Base-by-base conservation (phyloP, 1,140 invertebrate genomes). In the Caenorhabditis latens region DNA sequence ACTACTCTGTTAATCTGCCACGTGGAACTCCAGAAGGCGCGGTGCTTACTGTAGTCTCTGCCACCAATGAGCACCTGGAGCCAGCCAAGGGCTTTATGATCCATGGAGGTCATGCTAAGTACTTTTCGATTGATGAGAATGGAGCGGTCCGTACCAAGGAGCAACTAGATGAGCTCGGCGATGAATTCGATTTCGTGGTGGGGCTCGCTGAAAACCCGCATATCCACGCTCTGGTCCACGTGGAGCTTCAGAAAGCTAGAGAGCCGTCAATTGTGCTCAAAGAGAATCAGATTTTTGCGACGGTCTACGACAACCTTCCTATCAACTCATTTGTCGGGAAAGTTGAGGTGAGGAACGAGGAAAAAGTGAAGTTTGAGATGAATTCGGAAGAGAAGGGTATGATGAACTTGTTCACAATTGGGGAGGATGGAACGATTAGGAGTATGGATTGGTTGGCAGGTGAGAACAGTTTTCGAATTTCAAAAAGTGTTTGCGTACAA, bases 351-450 rank as follows among this genome's bases (percentile, higher is more conserved):
- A 24, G 0, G n/a, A 50, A 53, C n/a, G n/a, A 21, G 0, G 71
- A 79, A 24, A n/a, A 50, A 24, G 71, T 79, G 71, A 50, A 50
- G n/a, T 79, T 79, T 11, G 71, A 79, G 46, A 79, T 79, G 71
- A 24, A 8, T 16, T 79, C 71, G 8, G 71, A 79, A 0, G 71
- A 79, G 21, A 79, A 79, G n/a, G 71, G 71, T 24, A 50, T 79
- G 71, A 79, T 48, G 43, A 50, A 24, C 46, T 79, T 79, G 21
- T 79, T 79, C 19, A 19, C 19, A 13, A 79, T 79, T 79, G 46
- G n/a, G 24, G 71, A 79, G 9, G 71, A 79, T 79, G 71, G 71
- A 50, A 79, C 71, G 19, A 79, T 79, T 24, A 24, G 46, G n/a
- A 79, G 71, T 13, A 50, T 14, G 7, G 71, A 79, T 50, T 79